Evolutionary conservation across 2,888 invertebrate species (phyloP), one percentile per base, ranked within the genome.

Genomic region (Trissolcus japonicus): DNA sequence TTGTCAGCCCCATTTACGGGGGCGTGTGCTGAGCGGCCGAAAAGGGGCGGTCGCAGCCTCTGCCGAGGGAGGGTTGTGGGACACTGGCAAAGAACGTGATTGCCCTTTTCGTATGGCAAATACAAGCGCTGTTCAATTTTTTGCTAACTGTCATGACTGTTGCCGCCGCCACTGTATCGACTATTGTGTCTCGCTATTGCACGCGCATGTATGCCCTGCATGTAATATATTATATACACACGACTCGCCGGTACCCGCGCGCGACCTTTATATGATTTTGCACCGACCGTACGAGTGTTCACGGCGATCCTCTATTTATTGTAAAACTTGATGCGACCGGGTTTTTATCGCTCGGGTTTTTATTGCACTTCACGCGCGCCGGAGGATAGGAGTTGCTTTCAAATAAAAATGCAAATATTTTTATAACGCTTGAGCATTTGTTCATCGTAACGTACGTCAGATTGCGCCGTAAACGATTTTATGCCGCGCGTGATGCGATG

Each of bases 61-160:
- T 1, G 16, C 21, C 62, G 53, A 62, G 62, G 80, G 81, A 76
- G 80, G 80, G 74, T 67, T 46, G 46, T 46, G 63, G 79, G 80
- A 80, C 57, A 68, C 76, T 46, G 19, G 55, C 74, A 76, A 48
- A 43, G 85, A 87, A 86, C 88, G 87, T 88, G 87, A 88, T 87
- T 88, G 86, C 87, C 86, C 86, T 87, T 85, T 86, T 84, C 84
- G 84, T 82, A 85, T 81, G 81, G 84, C 86, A 87, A 86, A 87
- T 85, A 87, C 83, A 69, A 35, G 82, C 75, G 82, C 86, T 87
- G 84, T 86, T 86, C 85, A 86, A 87, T 87, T 88, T 88, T 72
- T 87, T 86, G 86, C 86, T 83, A 83, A 83, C 85, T 82, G 81
- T 71, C 76, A 71, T 60, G 61, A 13, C 21, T 14, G 41, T 16